Conservation (phyloP, 2,797 vertebrate species). For the Microcaecilia unicolor region DNA sequence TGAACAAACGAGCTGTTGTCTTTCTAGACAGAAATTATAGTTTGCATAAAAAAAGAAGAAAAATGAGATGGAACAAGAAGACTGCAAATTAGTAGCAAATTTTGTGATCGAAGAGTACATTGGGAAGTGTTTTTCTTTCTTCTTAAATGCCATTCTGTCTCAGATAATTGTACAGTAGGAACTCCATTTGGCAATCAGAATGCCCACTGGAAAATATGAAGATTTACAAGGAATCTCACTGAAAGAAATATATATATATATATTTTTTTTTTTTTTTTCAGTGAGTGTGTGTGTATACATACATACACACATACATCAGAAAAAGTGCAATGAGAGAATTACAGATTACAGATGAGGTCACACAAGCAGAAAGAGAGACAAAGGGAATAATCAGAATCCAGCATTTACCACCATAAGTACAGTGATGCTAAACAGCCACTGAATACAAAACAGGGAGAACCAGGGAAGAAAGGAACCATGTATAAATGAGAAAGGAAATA, state of each 20-base stretch:
- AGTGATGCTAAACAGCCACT: not conserved
- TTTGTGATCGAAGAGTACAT: not conserved
- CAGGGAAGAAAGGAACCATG: not conserved
- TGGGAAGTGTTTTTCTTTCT: not conserved
- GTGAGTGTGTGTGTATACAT: no score
- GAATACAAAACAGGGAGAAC: conserved; percentile 5
- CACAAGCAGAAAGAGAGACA: no score
- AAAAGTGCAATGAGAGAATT: no score
- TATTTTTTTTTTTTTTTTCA: no score
- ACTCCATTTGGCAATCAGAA: conserved; percentile 1
- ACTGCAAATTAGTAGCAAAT: conserved; percentile 11
- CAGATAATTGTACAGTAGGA: not conserved
- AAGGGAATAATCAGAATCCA: not conserved
- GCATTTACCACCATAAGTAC: conserved; percentile 6
- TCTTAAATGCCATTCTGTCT: conserved; percentile 9
- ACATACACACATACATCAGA: no score
- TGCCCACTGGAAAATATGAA: not conserved
- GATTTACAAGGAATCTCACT: conserved; percentile 5
- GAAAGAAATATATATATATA: no score
- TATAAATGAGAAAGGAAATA: not conserved
- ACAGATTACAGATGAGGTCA: no score
- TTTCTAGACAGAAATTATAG: conserved; percentile 17
- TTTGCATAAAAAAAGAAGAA: conserved; percentile 2
- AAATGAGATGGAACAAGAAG: not conserved
- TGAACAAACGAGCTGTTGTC: conserved; percentile 6